Base-by-base conservation (phyloP, 2,797 vertebrate species). In the Alectoris magna region DNA sequence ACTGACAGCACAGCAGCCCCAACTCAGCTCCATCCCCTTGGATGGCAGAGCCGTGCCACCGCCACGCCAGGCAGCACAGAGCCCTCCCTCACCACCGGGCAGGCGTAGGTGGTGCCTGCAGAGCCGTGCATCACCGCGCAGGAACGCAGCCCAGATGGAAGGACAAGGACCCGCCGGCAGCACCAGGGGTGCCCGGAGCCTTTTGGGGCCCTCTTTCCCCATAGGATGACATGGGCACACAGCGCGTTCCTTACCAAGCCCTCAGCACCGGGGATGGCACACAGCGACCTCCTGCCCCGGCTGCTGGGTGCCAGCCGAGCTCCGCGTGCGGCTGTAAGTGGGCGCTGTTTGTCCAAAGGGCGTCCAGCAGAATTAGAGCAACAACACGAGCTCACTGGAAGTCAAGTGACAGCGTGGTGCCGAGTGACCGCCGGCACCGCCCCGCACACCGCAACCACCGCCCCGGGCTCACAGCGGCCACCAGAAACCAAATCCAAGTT, bases 31-130 rank as follows among this genome's bases (percentile, higher is more conserved):
- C 39, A 13, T 84, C 51, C 14, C 66, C n/a, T 60, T 49, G 84
- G 9, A 14, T 84, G 78, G 8, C 29, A 10, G 44, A 67, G 41
- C 26, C 34, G 27, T 76, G 68, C 75, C 68, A 69, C 43, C 74
- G 51, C 79, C 36, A 5, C 87, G 82, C 75, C 85, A 76, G 85
- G 41, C 83, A 73, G 53, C 49, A 53, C 84, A 9, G 72, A 90
- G 72, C 55, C 72, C 63, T 75, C 11, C 39, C 2, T 41, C 11
- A n/a, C 14, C 39, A 59, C 78, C 38, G 85, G 51, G 75, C 78
- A 84, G 87, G 82, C 1, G 14, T 48, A 9, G 82, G 93, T 69
- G 70, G 74, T 90, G 73, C 81, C 85, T 88, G 87, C 75, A 89
- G 72, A 60, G 19, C 13, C 6, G 5, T 91, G 92, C 94, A 24